phyloP scores from a whole-genome alignment of 2,888 invertebrate species.

The Pimpla rufipes region DNA sequence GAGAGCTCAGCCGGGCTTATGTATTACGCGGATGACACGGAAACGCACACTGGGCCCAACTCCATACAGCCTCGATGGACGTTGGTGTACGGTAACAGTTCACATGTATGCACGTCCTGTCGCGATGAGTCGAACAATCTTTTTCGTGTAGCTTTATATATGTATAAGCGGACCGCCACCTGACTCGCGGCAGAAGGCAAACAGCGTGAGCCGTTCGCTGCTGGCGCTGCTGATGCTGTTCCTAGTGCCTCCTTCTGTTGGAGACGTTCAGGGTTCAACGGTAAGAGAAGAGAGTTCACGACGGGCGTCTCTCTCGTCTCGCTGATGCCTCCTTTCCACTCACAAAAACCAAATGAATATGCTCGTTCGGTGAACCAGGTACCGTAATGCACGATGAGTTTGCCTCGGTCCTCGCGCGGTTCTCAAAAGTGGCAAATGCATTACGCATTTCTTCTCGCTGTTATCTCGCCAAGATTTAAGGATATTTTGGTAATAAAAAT shows the following conservation, averaged over 20 bases:
- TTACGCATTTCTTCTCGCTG: too few species aligned
- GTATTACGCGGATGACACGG: slow-evolving; percentile 66
- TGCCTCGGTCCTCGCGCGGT: slow-evolving; percentile 48
- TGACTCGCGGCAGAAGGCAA: slow-evolving; percentile 64
- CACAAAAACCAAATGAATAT: slow-evolving; percentile 68
- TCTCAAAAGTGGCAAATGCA: background rate
- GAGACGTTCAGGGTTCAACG: slow-evolving; percentile 58
- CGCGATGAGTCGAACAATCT: slow-evolving; percentile 61
- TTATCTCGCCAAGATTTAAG: too few species aligned
- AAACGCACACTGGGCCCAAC: slow-evolving; percentile 46
- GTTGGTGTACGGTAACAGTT: slow-evolving; percentile 20
- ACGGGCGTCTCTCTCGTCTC: slow-evolving; percentile 51
- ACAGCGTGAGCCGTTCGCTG: slow-evolving; percentile 49
- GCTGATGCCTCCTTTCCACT: slow-evolving; percentile 25
- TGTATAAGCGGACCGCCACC: slow-evolving; percentile 51
- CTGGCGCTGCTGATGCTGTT: slow-evolving; percentile 47
- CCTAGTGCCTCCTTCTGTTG: slow-evolving; percentile 75
- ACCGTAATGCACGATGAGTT: slow-evolving; percentile 60
- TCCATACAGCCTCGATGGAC: slow-evolving; percentile 36
- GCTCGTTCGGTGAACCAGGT: slow-evolving; percentile 66
- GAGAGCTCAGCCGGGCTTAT: slow-evolving; percentile 50
- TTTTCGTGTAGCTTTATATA: slow-evolving; percentile 41
- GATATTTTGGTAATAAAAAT: too few species aligned
- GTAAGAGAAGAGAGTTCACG: slow-evolving; percentile 61
- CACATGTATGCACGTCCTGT: slow-evolving; percentile 19